Percentiles rank a stretch among this genome's conserved stretches.
phyloP scores from a whole-genome alignment of 2,797 vertebrate genomes.

The Acrossocheilus fasciatus region DNA sequence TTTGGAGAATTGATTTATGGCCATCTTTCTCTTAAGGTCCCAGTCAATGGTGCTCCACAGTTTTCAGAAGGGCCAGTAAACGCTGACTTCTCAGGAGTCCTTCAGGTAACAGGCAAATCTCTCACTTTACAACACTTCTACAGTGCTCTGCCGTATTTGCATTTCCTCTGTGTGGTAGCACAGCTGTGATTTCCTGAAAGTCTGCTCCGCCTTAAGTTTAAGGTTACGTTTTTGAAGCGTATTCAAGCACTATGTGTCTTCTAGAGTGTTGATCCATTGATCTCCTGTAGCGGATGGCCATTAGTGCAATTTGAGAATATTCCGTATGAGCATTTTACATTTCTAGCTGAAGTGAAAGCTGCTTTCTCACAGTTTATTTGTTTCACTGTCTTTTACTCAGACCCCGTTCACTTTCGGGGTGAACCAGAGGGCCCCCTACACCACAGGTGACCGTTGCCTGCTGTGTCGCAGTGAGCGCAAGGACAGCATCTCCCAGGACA shows the following conservation, averaged over 20 bases:
- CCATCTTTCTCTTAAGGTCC: slow-evolving; percentile 77
- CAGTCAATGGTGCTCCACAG: slow-evolving; percentile 87
- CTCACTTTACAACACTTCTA: slow-evolving; percentile 26
- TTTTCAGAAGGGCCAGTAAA: slow-evolving; percentile 89
- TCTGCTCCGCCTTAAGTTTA: neutral
- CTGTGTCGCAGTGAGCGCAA: slow-evolving; percentile 95
- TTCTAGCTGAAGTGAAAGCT: neutral
- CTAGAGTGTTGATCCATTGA: slow-evolving; percentile 28
- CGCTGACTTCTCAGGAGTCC: slow-evolving; percentile 89
- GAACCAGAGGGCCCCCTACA: slow-evolving; percentile 93
- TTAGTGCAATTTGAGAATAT: slow-evolving; percentile 34
- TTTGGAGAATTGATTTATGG: slow-evolving; percentile 36
- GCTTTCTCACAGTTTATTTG: slow-evolving; percentile 14
- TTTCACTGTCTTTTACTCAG: slow-evolving; percentile 68
- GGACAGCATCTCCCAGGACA: slow-evolving; percentile 85
- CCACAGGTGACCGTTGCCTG: slow-evolving; percentile 93
- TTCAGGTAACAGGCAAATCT: slow-evolving; percentile 82
- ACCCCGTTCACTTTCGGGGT: slow-evolving; percentile 96
- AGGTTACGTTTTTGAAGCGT: slow-evolving; percentile 24
- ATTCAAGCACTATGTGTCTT: neutral
- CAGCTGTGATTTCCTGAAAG: slow-evolving; percentile 35
- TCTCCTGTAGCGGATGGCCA: neutral
- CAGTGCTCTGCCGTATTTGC: slow-evolving; percentile 18
- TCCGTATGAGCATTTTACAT: neutral
- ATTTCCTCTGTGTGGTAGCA: slow-evolving; percentile 27